Conservation (phyloP, 2,888 invertebrate species). For the Spisula subtruncata region DNA sequence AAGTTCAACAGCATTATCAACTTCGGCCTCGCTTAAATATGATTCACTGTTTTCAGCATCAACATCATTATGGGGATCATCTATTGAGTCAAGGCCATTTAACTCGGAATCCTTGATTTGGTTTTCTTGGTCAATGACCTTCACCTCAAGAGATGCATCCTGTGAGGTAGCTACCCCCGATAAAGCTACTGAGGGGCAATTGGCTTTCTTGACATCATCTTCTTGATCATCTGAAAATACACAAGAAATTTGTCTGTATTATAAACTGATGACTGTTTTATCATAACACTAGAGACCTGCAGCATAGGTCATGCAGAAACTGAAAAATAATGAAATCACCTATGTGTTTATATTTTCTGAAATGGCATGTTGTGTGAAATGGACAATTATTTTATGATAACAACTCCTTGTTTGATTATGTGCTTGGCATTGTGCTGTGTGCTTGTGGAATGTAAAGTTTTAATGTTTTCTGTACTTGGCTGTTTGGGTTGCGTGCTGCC, state of each 20-base stretch:
- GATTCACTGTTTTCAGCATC: conserved; percentile 20
- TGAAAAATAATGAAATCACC: too few relatives aligned
- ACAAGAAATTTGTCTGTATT: neutral
- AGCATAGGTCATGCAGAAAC: too few relatives aligned
- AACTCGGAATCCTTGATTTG: neutral
- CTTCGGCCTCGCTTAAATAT: conserved; percentile 19
- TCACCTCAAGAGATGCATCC: conserved; percentile 61
- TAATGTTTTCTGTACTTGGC: too few relatives aligned
- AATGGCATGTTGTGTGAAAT: too few relatives aligned
- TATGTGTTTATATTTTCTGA: too few relatives aligned
- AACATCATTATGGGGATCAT: conserved; percentile 3
- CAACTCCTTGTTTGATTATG: too few relatives aligned
- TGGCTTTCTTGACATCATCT: conserved; percentile 41
- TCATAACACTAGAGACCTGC: too few relatives aligned
- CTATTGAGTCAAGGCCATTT: conserved; percentile 32
- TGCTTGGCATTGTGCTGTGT: too few relatives aligned
- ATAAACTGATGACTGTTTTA: neutral
- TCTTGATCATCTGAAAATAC: conserved; percentile 54
- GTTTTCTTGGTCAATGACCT: conserved; percentile 35
- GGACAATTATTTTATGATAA: too few relatives aligned
- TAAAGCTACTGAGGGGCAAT: conserved; percentile 42
- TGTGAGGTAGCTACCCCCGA: conserved; percentile 59
- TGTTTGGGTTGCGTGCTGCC: too few relatives aligned
- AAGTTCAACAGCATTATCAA: conserved; percentile 29
- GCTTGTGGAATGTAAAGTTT: too few relatives aligned